phyloP scores from a whole-genome alignment of 2,797 vertebrate genomes.

The Zalophus californianus region DNA sequence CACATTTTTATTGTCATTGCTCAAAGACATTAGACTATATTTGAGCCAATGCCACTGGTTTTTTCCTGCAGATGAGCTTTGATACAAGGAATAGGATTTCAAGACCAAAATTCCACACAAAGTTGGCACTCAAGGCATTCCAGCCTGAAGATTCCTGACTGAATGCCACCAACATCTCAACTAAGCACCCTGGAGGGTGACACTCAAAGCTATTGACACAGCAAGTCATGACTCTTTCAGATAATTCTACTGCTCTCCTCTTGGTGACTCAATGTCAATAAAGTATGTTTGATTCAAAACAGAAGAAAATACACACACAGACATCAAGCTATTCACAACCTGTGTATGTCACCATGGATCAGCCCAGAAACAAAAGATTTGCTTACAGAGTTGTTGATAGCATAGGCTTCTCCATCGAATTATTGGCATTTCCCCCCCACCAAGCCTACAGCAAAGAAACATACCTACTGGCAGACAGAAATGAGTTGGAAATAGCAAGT shows the following conservation, averaged over 20 bases:
- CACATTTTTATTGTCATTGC: not conserved
- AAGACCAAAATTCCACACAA: constrained; percentile 1
- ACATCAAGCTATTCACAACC: not conserved
- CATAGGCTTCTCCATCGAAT: constrained; percentile 58
- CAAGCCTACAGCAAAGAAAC: not conserved
- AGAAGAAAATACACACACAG: not conserved
- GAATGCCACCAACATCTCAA: not conserved
- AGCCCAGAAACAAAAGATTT: not conserved
- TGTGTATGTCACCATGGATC: not conserved
- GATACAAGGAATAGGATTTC: not conserved
- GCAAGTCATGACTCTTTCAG: not conserved
- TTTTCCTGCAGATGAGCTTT: constrained; percentile 42
- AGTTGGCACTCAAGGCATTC: not conserved
- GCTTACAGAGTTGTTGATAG: not conserved
- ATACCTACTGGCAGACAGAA: constrained; percentile 72
- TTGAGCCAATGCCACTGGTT: not conserved
- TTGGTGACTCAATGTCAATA: not conserved
- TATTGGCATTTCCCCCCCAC: constrained; percentile 70
- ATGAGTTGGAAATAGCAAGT: constrained; percentile 35
- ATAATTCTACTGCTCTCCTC: not conserved
- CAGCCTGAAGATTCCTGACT: not conserved
- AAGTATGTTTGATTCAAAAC: constrained; percentile 8
- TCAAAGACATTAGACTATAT: not conserved
- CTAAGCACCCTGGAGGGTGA: not conserved
- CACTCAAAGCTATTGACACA: not conserved